Conservation (phyloP, 2,113 vertebrate species). For the Blennius ocellaris region DNA sequence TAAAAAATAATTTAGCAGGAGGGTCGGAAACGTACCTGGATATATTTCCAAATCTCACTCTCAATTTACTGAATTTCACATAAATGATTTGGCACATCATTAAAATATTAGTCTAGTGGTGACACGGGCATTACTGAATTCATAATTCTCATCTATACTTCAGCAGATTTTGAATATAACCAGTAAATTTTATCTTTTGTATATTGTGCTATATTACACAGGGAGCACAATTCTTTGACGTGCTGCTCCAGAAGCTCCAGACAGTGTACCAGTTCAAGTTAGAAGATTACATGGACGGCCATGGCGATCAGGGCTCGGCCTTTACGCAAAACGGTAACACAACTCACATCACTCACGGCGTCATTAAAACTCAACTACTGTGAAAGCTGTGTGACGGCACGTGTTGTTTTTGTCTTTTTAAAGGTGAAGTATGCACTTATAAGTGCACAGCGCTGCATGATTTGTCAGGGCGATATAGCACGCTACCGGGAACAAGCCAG, state of each 20-base stretch:
- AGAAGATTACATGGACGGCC: conserved; percentile 95
- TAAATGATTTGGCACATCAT: too few relatives aligned
- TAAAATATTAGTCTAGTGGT: too few relatives aligned
- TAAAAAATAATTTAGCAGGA: too few relatives aligned
- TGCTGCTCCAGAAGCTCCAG: conserved; percentile 94
- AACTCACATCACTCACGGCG: too few relatives aligned
- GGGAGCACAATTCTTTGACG: conserved; percentile 94
- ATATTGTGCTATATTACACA: conserved; percentile 66
- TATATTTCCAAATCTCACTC: too few relatives aligned
- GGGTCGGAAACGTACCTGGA: too few relatives aligned
- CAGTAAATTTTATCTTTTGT: not conserved
- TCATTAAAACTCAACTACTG: too few relatives aligned
- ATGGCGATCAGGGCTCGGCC: conserved; percentile 95
- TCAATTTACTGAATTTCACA: too few relatives aligned
- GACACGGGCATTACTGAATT: too few relatives aligned
- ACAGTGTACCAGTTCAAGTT: conserved; percentile 94
- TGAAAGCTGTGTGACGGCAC: not conserved
- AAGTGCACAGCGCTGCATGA: conserved; percentile 97
- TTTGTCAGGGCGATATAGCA: conserved; percentile 97
- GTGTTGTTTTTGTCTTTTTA: conserved; percentile 22
- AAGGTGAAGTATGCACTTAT: conserved; percentile 99
- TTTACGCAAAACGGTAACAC: conserved; percentile 90
- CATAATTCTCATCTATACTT: not conserved
- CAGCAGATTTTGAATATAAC: not conserved
- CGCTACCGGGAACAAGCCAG: conserved; percentile 97